Evolutionary conservation across 2,113 vertebrate genomes (phyloP).

Genomic region (Phodopus roborovskii): DNA sequence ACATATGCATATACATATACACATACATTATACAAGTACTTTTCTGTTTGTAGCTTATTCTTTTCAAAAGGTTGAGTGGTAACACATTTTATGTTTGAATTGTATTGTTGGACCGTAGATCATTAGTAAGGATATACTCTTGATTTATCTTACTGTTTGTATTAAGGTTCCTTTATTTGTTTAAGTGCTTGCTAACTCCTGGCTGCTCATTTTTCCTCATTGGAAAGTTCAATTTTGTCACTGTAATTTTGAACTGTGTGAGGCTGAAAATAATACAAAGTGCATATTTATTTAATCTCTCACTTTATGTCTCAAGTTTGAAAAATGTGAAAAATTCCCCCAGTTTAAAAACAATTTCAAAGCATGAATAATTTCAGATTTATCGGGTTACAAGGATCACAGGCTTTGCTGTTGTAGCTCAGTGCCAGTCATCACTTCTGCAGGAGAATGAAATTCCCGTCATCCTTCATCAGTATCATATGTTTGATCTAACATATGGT

Average conservation of each 20-base stretch:
- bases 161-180: conserved; percentile 47
- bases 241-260: conserved; percentile 52
- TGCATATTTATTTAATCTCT: conserved; percentile 55
- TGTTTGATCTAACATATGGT: too few species aligned
- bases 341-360: conserved; percentile 10
- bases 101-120: background rate
- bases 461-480: background rate
- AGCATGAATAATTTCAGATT: conserved; percentile 54
- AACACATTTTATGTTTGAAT: conserved; percentile 28
- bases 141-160: conserved; percentile 52
- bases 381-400: background rate
- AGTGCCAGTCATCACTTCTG: background rate
- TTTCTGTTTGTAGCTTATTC: conserved; percentile 45
- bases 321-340: conserved; percentile 40
- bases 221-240: conserved; percentile 43
- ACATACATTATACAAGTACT: background rate
- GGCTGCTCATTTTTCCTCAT: conserved; percentile 42
- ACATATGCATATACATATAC: background rate
- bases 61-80: background rate
- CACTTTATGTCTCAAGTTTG: conserved; percentile 53
- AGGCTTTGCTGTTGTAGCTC: background rate
- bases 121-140: conserved; percentile 37
- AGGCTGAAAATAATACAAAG: conserved; percentile 50
- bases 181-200: conserved; percentile 45
- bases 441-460: conserved; percentile 12